A percentile compares a stretch with the other conserved stretches of the same genome.
Conservation (phyloP, 2,888 invertebrate genomes). For the Therioaphis trifolii region DNA sequence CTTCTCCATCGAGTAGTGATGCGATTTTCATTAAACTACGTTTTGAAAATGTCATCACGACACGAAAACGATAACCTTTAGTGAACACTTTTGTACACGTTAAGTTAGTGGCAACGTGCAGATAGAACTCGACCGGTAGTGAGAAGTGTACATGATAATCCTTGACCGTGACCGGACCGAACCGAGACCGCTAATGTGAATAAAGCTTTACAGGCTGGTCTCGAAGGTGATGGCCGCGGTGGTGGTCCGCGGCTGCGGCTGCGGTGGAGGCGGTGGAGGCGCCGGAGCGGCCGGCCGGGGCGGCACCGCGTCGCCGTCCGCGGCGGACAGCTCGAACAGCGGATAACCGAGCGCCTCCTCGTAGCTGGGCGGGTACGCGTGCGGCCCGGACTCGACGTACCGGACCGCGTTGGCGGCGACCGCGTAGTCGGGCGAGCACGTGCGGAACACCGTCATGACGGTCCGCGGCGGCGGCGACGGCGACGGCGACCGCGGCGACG, state of each 20-base stretch:
- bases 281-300: no score
- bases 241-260: neutral
- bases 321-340: conserved; percentile 70
- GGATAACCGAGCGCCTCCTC: conserved; percentile 77
- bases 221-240: conserved; percentile 19
- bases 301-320: conserved; percentile 28
- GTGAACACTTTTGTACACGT: no score
- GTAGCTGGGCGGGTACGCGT: conserved; percentile 73
- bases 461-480: neutral
- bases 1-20: no score
- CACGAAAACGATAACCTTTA: no score
- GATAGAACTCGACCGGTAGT: no score
- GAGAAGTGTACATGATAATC: no score
- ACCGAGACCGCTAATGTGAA: no score
- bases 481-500: neutral
- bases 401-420: conserved; percentile 10
- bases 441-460: conserved; percentile 35
- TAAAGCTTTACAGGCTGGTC: no score
- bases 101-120: no score
- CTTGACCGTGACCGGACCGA: no score
- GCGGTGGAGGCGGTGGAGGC: neutral
- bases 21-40: no score
- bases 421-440: conserved; percentile 39
- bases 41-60: no score
- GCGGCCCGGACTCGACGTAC: conserved; percentile 47